A percentile compares a stretch with the other conserved stretches of the same genome.
phyloP scores from a whole-genome alignment of 1,140 invertebrate genomes.

The Aculops lycopersici region DNA sequence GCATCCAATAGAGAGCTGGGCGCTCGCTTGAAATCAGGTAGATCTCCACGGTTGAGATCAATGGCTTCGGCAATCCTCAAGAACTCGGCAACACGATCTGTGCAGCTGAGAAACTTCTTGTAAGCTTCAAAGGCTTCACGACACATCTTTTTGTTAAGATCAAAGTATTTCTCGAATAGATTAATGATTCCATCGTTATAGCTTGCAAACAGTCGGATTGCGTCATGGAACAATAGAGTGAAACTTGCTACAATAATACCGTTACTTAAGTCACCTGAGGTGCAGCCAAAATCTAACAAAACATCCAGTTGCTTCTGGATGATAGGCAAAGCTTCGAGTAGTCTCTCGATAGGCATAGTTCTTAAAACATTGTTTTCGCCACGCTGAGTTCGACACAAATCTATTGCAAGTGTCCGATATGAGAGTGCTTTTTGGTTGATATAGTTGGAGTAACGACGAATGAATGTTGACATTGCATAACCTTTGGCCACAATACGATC shows the following conservation, averaged over 20 bases:
- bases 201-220: conserved; percentile 88
- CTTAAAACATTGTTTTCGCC: conserved; percentile 85
- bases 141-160: conserved; percentile 43
- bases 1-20: conserved; percentile 85
- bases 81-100: conserved; percentile 91
- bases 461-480: conserved; percentile 96
- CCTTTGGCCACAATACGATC: conserved; percentile 23
- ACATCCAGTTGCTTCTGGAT: conserved; percentile 77
- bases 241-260: conserved; percentile 92
- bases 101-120: conserved; percentile 86
- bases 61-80: conserved; percentile 84
- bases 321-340: conserved; percentile 76
- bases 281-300: conserved; percentile 73
- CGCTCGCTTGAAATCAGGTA: conserved; percentile 74
- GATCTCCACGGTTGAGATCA: conserved; percentile 88
- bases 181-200: conserved; percentile 99
- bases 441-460: conserved; percentile 87
- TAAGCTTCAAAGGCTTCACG: conserved; percentile 85
- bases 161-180: conserved; percentile 88
- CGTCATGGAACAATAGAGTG: conserved; percentile 83
- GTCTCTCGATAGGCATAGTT: conserved; percentile 81
- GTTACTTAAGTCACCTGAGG: conserved; percentile 77
- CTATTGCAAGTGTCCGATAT: conserved; percentile 85
- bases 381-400: conserved; percentile 96
- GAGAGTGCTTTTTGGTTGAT: conserved; percentile 90